These are phyloP conservation scores for Catostylus mosaicus DNA, from an alignment of 30 jellyfish, hydroid and myxozoan genomes.

Conservation along the genomic window DNA sequence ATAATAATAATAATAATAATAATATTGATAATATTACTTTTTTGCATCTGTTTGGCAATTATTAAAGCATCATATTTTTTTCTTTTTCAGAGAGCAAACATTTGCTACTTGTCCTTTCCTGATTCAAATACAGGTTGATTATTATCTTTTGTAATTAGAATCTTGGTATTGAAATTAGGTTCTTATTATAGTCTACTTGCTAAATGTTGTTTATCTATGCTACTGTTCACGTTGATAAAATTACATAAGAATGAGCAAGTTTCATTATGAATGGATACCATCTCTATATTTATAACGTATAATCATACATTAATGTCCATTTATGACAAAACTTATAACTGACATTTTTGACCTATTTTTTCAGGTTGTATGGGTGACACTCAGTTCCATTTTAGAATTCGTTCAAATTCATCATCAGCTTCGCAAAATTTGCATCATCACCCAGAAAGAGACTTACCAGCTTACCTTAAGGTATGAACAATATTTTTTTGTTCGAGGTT, in stretches of 20 bases:
- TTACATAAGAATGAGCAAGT: no score
- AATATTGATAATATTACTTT: no score
- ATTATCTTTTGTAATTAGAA: not conserved
- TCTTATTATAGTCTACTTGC: no score
- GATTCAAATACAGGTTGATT: constrained; percentile 93
- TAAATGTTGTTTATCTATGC: no score
- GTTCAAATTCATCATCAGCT: constrained; percentile 57
- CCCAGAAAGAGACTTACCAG: constrained; percentile 73
- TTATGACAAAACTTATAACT: no score
- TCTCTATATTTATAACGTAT: no score
- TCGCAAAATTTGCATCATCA: not conserved
- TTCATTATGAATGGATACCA: no score
- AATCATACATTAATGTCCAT: no score
- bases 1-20: no score
- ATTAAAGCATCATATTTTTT: not conserved
- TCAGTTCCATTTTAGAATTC: constrained; percentile 87
- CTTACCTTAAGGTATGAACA: constrained; percentile 46
- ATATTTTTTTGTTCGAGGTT: not conserved
- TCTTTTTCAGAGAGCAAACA: constrained; percentile 68
- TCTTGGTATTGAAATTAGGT: no score
- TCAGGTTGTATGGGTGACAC: constrained; percentile 97
- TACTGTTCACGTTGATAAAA: no score
- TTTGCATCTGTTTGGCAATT: no score
- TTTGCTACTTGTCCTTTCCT: constrained; percentile 93
- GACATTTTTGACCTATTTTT: constrained; percentile 1